phyloP scores from a whole-genome alignment of 1,140 invertebrate genomes.

The Wasmannia auropunctata region DNA sequence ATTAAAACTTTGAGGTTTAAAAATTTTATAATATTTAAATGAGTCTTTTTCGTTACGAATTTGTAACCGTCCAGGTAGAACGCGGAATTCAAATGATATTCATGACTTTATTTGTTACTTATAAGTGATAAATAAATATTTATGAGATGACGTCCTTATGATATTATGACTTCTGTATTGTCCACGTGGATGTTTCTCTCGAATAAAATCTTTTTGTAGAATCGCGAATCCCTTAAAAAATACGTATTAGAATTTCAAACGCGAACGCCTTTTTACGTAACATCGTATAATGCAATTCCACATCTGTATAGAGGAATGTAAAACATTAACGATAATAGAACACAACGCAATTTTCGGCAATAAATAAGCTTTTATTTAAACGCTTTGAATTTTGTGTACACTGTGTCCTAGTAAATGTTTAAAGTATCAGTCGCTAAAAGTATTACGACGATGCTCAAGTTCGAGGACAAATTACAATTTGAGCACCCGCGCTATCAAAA shows the following conservation, averaged over 20 bases:
- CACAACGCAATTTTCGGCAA: slow-evolving; percentile 66
- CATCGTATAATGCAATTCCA: not conserved
- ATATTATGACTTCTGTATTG: no score
- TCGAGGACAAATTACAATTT: slow-evolving; percentile 16
- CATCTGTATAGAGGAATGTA: not conserved
- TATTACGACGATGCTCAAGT: slow-evolving; percentile 64
- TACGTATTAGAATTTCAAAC: not conserved
- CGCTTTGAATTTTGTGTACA: slow-evolving; percentile 77
- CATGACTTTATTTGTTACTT: no score
- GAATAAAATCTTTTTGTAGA: not conserved
- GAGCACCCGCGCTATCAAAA: slow-evolving; percentile 65
- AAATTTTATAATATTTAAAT: not conserved
- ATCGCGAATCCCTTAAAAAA: not conserved
- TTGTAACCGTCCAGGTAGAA: not conserved
- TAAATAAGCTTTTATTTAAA: slow-evolving; percentile 83
- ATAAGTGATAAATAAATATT: no score
- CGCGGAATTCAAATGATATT: no score
- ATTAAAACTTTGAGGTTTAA: not conserved
- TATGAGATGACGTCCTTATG: no score
- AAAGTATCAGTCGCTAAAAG: slow-evolving; percentile 68
- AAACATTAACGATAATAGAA: not conserved
- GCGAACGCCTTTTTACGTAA: not conserved
- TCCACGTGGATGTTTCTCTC: no score
- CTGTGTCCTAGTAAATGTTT: slow-evolving; percentile 72
- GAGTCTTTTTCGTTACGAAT: not conserved